phyloP scores from a whole-genome alignment of 2,113 vertebrate species.

The Phodopus roborovskii region DNA sequence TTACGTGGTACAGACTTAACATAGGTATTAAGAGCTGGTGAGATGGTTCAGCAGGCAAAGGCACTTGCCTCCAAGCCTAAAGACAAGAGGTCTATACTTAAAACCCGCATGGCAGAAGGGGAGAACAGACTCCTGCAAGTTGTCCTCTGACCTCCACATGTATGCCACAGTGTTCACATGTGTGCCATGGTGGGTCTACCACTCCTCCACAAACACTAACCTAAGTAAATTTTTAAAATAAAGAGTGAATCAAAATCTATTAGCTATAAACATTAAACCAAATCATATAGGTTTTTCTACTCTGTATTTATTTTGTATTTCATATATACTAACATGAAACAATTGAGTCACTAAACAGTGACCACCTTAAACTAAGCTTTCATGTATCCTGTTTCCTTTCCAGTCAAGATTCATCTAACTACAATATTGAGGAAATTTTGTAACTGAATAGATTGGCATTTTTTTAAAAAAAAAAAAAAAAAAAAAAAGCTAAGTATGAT shows the following conservation, averaged over 20 bases:
- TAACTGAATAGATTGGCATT: not conserved
- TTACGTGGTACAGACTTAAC: conserved; percentile 32
- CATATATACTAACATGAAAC: not conserved
- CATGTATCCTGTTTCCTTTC: not conserved
- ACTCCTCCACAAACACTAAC: not conserved
- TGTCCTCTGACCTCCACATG: not conserved
- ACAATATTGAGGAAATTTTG: not conserved
- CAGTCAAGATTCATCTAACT: conserved; percentile 24
- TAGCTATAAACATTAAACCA: not conserved
- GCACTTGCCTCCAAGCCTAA: not conserved
- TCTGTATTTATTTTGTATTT: not conserved
- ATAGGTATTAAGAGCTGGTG: not conserved
- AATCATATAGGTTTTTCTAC: not conserved
- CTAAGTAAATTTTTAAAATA: not conserved
- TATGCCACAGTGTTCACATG: too few relatives aligned
- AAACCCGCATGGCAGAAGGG: too few relatives aligned
- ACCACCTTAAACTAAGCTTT: not conserved
- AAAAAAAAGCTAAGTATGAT: not conserved
- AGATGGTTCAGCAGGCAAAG: not conserved
- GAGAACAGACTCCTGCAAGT: not conserved
- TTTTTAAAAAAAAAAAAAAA: too few relatives aligned
- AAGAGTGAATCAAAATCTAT: not conserved
- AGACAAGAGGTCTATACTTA: not conserved
- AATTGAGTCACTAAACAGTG: not conserved
- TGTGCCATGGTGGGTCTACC: not conserved